phyloP scores from a whole-genome alignment of 2,797 vertebrate species.

The Synaphobranchus kaupii region DNA sequence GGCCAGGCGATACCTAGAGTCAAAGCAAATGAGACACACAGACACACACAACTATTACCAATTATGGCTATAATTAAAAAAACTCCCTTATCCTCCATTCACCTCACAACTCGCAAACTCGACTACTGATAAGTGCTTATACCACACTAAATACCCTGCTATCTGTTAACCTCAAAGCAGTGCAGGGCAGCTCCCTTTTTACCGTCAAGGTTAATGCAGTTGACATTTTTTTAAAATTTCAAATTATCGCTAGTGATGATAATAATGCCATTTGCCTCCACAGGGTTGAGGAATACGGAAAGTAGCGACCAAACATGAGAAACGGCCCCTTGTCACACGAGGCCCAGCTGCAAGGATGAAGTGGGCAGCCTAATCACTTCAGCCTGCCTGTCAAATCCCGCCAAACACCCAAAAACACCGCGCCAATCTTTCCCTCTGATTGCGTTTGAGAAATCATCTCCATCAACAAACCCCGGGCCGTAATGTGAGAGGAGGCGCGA shows the following conservation, averaged over 20 bases:
- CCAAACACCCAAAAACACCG: background rate
- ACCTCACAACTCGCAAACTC: background rate
- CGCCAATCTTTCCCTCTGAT: background rate
- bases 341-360: background rate
- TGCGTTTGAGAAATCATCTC: background rate
- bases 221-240: background rate
- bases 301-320: background rate
- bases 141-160: background rate
- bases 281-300: background rate
- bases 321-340: background rate
- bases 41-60: constrained; percentile 41
- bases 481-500: background rate
- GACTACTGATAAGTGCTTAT: constrained; percentile 4
- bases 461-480: background rate
- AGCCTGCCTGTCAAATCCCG: background rate
- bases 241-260: background rate
- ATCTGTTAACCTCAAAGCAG: background rate
- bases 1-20: constrained; percentile 87
- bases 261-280: background rate
- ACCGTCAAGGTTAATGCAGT: background rate
- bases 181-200: background rate
- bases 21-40: constrained; percentile 36
- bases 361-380: constrained; percentile 9
- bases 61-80: constrained; percentile 36
- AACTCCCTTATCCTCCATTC: background rate